Conservation (phyloP, 2,888 invertebrate genomes). For the Sinohyriopsis cumingii region DNA sequence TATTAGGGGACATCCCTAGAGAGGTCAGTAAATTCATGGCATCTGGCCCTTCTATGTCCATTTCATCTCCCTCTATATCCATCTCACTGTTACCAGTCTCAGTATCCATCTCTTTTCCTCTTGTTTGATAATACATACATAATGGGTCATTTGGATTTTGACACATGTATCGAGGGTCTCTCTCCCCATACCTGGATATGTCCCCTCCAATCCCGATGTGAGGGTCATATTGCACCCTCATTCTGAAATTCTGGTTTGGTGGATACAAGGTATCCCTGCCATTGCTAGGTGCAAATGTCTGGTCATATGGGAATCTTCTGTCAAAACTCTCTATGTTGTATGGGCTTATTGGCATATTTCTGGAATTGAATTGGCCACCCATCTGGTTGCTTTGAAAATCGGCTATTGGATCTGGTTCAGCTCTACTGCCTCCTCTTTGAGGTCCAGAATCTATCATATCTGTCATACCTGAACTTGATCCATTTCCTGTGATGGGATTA, state of each 20-base stretch:
- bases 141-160: conserved; percentile 11
- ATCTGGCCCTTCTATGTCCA: conserved; percentile 31
- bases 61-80: conserved; percentile 32
- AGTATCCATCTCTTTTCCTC: conserved; percentile 18
- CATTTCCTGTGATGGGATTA: too few relatives aligned
- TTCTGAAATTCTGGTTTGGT: conserved; percentile 7
- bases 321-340: background rate
- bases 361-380: background rate
- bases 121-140: conserved; percentile 12
- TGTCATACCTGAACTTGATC: too few relatives aligned
- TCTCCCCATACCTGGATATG: background rate
- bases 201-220: background rate
- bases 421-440: too few relatives aligned
- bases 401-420: too few relatives aligned
- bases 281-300: conserved; percentile 8
- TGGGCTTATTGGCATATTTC: too few relatives aligned
- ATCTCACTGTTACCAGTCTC: conserved; percentile 27
- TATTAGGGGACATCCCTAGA: conserved; percentile 8
- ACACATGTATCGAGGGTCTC: conserved; percentile 4
- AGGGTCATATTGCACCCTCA: conserved; percentile 1
- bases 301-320: conserved; percentile 8
- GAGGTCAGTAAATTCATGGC: conserved; percentile 19
- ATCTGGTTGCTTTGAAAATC: conserved; percentile 6
- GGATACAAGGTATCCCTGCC: conserved; percentile 3
- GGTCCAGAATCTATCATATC: too few relatives aligned